Conservation (phyloP, 2,113 vertebrate genomes). For the Gracilinanus agilis region DNA sequence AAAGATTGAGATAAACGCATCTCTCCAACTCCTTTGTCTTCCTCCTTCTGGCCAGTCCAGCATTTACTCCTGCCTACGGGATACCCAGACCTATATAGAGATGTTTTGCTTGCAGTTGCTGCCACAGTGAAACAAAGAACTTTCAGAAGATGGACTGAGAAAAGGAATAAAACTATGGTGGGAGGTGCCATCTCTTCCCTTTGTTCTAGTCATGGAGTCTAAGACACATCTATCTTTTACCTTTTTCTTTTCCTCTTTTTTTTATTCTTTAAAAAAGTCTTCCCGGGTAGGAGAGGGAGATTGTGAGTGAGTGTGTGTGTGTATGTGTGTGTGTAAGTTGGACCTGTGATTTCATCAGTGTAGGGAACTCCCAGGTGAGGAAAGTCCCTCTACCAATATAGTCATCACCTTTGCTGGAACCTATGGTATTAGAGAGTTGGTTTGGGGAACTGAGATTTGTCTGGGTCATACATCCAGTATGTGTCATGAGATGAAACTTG, state of each 20-base stretch:
- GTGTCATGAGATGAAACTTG: not conserved
- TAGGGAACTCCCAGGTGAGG: not conserved
- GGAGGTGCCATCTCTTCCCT: not conserved
- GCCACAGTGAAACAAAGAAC: not conserved
- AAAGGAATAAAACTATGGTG: not conserved
- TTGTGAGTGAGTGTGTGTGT: not conserved
- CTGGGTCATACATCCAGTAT: not conserved
- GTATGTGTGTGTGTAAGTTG: not conserved
- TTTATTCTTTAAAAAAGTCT: not conserved
- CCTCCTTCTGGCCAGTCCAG: not conserved
- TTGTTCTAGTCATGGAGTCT: not conserved
- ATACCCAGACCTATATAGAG: not conserved
- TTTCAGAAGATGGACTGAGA: not conserved
- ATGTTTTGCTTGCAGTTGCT: not conserved
- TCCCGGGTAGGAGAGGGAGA: not conserved
- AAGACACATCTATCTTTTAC: not conserved
- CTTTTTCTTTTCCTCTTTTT: not conserved
- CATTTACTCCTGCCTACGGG: not conserved
- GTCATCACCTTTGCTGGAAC: not conserved
- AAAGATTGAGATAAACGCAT: not conserved
- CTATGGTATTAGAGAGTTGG: not conserved
- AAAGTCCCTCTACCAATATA: not conserved
- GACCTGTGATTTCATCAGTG: not conserved
- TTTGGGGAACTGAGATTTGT: not conserved
- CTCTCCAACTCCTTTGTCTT: not conserved